phyloP scores from a whole-genome alignment of 2,888 invertebrate species.

The Molorchus minor region DNA sequence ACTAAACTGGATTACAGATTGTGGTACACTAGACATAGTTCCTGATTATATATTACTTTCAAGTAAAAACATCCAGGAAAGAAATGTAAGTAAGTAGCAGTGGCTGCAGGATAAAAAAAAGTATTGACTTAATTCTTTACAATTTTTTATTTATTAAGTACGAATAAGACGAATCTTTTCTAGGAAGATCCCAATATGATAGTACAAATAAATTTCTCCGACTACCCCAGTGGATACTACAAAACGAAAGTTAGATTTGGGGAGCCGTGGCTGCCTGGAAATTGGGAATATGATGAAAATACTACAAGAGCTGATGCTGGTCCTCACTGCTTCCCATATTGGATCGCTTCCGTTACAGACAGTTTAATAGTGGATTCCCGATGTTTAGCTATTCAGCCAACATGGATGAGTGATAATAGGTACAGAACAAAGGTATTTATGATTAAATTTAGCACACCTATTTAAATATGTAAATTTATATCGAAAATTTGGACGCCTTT shows the following conservation, averaged over 20 bases:
- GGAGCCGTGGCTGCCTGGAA: conserved; percentile 67
- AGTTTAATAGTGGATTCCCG: conserved; percentile 69
- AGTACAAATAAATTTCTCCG: conserved; percentile 57
- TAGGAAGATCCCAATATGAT: conserved; percentile 63
- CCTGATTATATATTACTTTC: conserved; percentile 58
- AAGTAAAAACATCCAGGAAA: conserved; percentile 54
- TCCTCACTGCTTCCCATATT: conserved; percentile 74
- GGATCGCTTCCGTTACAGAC: conserved; percentile 73
- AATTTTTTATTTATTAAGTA: background rate
- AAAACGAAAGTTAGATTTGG: conserved; percentile 68
- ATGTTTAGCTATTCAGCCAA: conserved; percentile 83
- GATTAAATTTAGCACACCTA: conserved; percentile 1
- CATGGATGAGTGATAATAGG: conserved; percentile 81
- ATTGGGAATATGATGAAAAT: conserved; percentile 66
- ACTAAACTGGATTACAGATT: conserved; percentile 65
- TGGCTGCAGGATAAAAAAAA: background rate
- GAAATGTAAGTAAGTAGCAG: conserved; percentile 50
- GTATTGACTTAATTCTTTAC: background rate
- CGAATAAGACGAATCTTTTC: conserved; percentile 32
- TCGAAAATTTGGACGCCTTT: too few relatives aligned
- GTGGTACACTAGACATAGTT: conserved; percentile 51
- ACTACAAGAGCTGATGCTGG: conserved; percentile 54
- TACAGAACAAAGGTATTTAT: conserved; percentile 58
- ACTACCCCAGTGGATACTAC: conserved; percentile 63
- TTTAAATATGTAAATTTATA: too few relatives aligned